Evolutionary conservation across 2,888 invertebrate genomes (phyloP).

Genomic region (Melanostoma scalare): DNA sequence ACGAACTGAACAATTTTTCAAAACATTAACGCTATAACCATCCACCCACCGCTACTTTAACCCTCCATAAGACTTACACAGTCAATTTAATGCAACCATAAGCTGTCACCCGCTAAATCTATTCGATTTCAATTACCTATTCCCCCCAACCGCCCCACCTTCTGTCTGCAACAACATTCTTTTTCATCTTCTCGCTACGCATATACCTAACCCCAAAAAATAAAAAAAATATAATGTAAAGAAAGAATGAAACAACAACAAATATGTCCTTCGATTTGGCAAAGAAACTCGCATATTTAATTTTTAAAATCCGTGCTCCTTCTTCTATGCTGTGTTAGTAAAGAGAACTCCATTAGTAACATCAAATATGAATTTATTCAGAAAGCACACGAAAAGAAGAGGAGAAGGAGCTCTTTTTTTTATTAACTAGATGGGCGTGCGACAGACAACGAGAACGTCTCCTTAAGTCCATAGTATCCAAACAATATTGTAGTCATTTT

Average conservation of each 20-base stretch:
- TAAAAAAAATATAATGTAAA: not conserved
- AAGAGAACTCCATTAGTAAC: constrained; percentile 67
- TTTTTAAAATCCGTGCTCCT: constrained; percentile 53
- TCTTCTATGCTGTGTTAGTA: constrained; percentile 14
- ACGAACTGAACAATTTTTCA: not conserved
- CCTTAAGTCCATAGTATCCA: constrained; percentile 43
- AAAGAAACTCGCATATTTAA: constrained; percentile 62
- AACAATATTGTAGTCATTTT: constrained; percentile 63
- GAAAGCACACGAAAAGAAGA: constrained; percentile 28
- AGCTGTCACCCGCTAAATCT: constrained; percentile 50
- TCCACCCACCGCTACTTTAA: not conserved
- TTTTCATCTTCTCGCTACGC: not conserved
- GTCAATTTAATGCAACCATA: constrained; percentile 53
- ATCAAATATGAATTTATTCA: constrained; percentile 69
- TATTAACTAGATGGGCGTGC: constrained; percentile 18
- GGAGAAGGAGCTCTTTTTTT: constrained; percentile 7
- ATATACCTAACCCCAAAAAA: not conserved
- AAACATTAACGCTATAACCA: not conserved
- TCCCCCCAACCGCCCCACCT: not conserved
- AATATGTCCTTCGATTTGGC: constrained; percentile 43
- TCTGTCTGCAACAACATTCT: not conserved
- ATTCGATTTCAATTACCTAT: constrained; percentile 63
- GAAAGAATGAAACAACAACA: constrained; percentile 6
- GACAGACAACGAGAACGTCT: constrained; percentile 29
- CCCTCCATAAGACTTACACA: constrained; percentile 12